Conservation (phyloP, 1,140 invertebrate genomes). For the Micrasema minimum region DNA sequence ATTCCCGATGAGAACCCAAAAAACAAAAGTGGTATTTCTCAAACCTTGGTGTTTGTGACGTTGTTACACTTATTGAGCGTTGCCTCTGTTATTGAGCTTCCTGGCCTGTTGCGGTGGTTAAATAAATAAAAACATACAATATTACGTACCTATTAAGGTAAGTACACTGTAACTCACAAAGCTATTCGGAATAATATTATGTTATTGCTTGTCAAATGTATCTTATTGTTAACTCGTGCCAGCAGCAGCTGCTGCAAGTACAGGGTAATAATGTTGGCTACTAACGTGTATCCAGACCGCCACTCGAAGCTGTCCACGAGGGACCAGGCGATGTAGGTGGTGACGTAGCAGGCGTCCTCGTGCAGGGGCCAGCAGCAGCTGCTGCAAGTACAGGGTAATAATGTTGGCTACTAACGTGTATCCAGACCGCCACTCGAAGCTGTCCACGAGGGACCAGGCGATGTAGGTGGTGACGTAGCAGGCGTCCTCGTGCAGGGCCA, state of each 20-base stretch:
- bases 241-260: slow-evolving; percentile 70
- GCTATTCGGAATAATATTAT: no score
- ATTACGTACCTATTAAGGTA: no score
- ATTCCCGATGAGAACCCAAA: no score
- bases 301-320: slow-evolving; percentile 83
- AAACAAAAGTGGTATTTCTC: no score
- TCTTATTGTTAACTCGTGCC: no score
- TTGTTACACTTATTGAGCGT: no score
- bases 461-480: slow-evolving; percentile 78
- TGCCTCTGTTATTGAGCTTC: no score
- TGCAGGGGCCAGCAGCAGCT: slow-evolving; percentile 60
- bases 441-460: slow-evolving; percentile 80
- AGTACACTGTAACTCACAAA: no score
- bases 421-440: slow-evolving; percentile 74
- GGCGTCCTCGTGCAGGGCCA: slow-evolving; percentile 68
- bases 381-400: slow-evolving; percentile 68
- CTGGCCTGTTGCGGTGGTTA: no score
- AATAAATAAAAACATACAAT: no score
- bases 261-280: slow-evolving; percentile 46
- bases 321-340: slow-evolving; percentile 78
- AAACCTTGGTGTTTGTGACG: no score
- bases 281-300: slow-evolving; percentile 55
- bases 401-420: slow-evolving; percentile 28
- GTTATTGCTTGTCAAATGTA: no score
- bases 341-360: slow-evolving; percentile 74